Evolutionary conservation across 1,140 invertebrate genomes (phyloP), one percentile per base, ranked within the genome.

Genomic region (Bathynomus jamesi): DNA sequence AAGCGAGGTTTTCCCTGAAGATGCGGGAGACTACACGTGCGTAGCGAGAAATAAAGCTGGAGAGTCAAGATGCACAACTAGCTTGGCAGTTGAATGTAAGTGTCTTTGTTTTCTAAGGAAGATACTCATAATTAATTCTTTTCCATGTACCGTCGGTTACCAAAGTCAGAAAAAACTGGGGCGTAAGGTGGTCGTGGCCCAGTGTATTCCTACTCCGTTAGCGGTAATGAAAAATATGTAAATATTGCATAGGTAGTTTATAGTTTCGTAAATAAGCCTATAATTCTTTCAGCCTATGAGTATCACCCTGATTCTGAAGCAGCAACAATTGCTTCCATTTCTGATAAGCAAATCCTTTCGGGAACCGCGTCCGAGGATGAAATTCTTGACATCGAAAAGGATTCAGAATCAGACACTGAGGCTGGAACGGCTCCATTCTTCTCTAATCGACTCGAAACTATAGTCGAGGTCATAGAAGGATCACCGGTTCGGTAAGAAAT

Each of bases 1-100:
- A 78, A 87, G 87, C 62, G 94, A 97, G 87, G 93, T 95, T 28
- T 96, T 96, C 81, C 93, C 94, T 4, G 94, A 96, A 87, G 93
- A 96, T 86, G 87, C 89, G 76, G 95, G 94, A 25, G 87, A 88
- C 82, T 96, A 96, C 81, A 87, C 87, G 67, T 95, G 93, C 72
- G 83, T 85, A 76, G 92, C 94, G 66, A 85, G 87, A 29, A 98
- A 98, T 84, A 86, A 87, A 79, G 87, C 90, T 78, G 96, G 96
- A 64, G 90, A 92, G 83, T 89, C 89, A 67, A 85, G 90, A 74
- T 93, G 90, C 78, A 88, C 88, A 79, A 88, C 93, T 79, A 87
- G 88, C 71, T 86, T 95, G 61, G 83, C 89, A 79, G 90, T 95
- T 73, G 92, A 94, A 89, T 89, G 75, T 76, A 71, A 71, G 75